Base-by-base conservation (phyloP, 2,888 invertebrate genomes). In the Caenorhabditis auriculariae region DNA sequence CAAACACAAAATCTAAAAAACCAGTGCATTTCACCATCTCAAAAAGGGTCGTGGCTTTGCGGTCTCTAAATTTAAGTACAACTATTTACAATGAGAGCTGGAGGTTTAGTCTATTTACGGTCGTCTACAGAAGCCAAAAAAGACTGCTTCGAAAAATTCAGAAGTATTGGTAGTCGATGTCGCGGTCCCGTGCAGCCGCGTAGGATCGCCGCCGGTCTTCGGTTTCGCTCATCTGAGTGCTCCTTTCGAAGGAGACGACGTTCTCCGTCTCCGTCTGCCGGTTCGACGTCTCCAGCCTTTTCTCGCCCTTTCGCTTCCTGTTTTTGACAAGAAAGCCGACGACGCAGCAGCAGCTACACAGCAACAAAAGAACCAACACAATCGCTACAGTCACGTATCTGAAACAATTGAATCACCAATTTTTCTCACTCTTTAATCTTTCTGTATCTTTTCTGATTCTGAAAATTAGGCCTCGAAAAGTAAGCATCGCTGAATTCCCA, bases 311-410 rank as follows among this genome's bases (percentile, higher is more conserved):
- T 15, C n/a, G 15, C 24, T 52, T 47, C 53, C 53, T 26, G 39
- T 58, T 48, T 41, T 45, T 29, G 43, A 60, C 29, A 55, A 50
- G 7, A 26, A 48, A 49, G 12, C 50, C 48, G 3, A 53, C 6
- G 38, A 37, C 23, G 28, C 44, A 54, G 39, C 59, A 67, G 44
- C 63, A 64, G 58, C 66, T 63, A 43, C 62, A 66, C 29, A 62
- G 54, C n/a, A 66, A 23, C 21, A 63, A 51, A 17, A 66, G 15
- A 9, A 60, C 45, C n/a, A 62, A 28, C n/a, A n/a, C n/a, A 9
- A 66, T 37, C 15, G 58, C 23, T 2, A 53, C 47, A 28, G 53
- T 50, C 2, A 60, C 43, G 3, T 39, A 42, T 38, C 62, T 60
- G 26, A 55, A 56, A 42, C 51, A 29, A n/a, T n/a, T n/a, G n/a